Evolutionary conservation across 2,797 vertebrate genomes (phyloP).

Genomic region (Ataeniobius toweri): DNA sequence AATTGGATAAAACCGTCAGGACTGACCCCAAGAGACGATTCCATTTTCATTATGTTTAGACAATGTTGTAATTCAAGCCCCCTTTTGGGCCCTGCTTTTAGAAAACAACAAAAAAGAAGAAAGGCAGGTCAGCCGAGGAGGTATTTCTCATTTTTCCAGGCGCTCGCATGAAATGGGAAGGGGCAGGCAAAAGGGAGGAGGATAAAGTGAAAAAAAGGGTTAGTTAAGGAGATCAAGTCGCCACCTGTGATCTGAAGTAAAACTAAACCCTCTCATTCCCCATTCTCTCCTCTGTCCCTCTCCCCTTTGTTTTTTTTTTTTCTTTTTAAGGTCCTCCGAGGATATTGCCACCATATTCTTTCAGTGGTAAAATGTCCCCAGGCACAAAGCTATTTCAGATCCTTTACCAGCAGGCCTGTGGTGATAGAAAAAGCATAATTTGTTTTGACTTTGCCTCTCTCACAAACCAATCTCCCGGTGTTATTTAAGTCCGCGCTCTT

Average conservation of each 20-base stretch:
- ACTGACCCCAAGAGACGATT: slow-evolving; percentile 46
- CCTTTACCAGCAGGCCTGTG: slow-evolving; percentile 73
- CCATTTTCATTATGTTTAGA: slow-evolving; percentile 55
- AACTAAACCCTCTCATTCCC: slow-evolving; percentile 61
- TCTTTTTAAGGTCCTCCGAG: slow-evolving; percentile 64
- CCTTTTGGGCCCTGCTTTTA: background rate
- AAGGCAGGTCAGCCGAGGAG: slow-evolving; percentile 15
- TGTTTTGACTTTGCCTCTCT: slow-evolving; percentile 80
- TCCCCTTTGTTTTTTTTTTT: slow-evolving; percentile 61
- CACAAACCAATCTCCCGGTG: slow-evolving; percentile 78
- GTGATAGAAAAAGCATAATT: slow-evolving; percentile 82
- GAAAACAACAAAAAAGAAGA: slow-evolving; percentile 17
- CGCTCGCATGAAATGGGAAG: slow-evolving; percentile 47
- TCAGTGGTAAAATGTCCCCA: slow-evolving; percentile 75
- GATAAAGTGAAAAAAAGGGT: slow-evolving; percentile 62
- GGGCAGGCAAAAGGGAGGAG: slow-evolving; percentile 45
- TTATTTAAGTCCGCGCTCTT: slow-evolving; percentile 77
- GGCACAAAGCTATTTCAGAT: slow-evolving; percentile 80
- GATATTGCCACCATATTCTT: slow-evolving; percentile 73
- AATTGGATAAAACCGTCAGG: slow-evolving; percentile 60
- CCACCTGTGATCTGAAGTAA: slow-evolving; percentile 72
- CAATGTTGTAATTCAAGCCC: slow-evolving; percentile 23
- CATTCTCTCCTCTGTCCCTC: slow-evolving; percentile 46
- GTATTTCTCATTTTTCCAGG: slow-evolving; percentile 39
- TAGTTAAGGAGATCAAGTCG: slow-evolving; percentile 67